phyloP scores from a whole-genome alignment of 2,797 vertebrate genomes.

The Rousettus madagascariensis region DNA sequence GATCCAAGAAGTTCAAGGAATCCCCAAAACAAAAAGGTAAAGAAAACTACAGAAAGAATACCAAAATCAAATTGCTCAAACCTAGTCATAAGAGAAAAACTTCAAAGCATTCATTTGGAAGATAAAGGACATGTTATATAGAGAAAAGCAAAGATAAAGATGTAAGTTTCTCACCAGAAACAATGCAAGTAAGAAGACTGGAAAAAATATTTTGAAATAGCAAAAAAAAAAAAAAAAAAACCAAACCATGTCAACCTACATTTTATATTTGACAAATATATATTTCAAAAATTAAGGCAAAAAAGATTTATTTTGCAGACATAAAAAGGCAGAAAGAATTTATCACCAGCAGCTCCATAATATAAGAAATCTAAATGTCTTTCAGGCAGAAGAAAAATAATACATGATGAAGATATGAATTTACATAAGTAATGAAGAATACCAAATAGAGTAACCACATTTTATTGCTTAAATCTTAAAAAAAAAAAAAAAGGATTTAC shows the following conservation, averaged over 20 bases:
- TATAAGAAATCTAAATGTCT: background rate
- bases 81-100: background rate
- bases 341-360: background rate
- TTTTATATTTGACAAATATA: background rate
- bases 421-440: background rate
- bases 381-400: background rate
- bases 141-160: background rate
- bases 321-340: background rate
- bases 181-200: background rate
- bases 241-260: background rate
- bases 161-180: background rate
- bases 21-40: background rate
- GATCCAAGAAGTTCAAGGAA: background rate
- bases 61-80: background rate
- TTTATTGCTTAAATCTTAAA: background rate
- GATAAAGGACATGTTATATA: background rate
- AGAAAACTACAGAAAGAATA: background rate
- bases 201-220: background rate
- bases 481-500: background rate
- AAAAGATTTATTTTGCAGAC: background rate
- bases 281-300: background rate
- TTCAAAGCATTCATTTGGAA: background rate
- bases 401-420: background rate
- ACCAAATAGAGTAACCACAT: background rate
- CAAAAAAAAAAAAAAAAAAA: background rate